Evolutionary conservation across 2,888 invertebrate species (phyloP).

Genomic region (Aelia acuminata): DNA sequence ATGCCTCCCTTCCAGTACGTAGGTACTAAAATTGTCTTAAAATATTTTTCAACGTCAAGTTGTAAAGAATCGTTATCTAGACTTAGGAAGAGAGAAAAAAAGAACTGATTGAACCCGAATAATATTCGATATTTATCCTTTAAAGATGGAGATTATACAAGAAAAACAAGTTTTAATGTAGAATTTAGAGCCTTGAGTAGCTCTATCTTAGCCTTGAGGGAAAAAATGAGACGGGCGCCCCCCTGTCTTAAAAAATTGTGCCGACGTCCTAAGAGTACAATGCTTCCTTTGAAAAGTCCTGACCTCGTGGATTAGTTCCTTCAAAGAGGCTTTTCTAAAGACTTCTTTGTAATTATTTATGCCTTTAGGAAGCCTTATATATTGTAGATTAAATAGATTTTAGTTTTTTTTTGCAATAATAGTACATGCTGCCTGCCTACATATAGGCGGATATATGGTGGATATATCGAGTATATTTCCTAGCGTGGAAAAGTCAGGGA

Average conservation of each 20-base stretch:
- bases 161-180: background rate
- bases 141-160: background rate
- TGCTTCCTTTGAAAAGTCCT: slow-evolving; percentile 21
- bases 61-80: background rate
- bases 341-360: background rate
- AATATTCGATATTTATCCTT: background rate
- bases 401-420: too few relatives aligned
- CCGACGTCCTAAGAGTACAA: background rate
- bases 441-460: too few relatives aligned
- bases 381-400: too few relatives aligned
- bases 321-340: background rate
- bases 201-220: background rate
- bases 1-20: too few relatives aligned
- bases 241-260: background rate
- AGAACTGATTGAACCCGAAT: background rate
- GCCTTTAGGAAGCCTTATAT: background rate
- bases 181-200: background rate
- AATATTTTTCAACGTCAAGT: too few relatives aligned
- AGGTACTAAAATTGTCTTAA: too few relatives aligned
- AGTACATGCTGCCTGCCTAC: too few relatives aligned
- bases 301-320: background rate
- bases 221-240: background rate
- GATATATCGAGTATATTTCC: too few relatives aligned
- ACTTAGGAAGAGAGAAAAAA: background rate
- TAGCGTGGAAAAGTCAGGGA: too few relatives aligned